Evolutionary conservation across 1,140 invertebrate genomes (phyloP).

Genomic region (Mylabris phalerata): DNA sequence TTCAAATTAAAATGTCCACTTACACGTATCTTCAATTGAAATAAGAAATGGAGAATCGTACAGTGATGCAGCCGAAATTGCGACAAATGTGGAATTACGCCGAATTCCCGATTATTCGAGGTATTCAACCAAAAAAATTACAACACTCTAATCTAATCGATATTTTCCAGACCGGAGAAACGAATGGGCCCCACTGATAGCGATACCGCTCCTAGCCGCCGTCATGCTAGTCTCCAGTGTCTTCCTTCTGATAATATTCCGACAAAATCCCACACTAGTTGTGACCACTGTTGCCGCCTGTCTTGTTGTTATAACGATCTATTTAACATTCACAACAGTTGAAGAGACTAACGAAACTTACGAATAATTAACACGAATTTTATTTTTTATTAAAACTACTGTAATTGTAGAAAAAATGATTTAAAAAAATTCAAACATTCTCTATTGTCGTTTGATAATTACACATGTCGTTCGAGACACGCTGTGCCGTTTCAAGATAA

Average conservation of each 20-base stretch:
- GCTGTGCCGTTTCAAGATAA: conserved; percentile 49
- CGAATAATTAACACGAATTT: background rate
- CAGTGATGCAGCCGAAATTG: too few relatives aligned
- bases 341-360: conserved; percentile 8
- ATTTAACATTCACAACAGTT: conserved; percentile 17
- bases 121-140: too few relatives aligned
- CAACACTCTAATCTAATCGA: too few relatives aligned
- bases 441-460: conserved; percentile 8
- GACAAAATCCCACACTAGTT: conserved; percentile 28
- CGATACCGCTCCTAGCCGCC: conserved; percentile 29
- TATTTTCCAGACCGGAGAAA: background rate
- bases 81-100: too few relatives aligned
- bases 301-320: conserved; percentile 25
- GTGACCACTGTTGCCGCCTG: conserved; percentile 28
- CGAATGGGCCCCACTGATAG: conserved; percentile 23
- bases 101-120: too few relatives aligned
- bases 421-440: conserved; percentile 3
- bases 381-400: background rate
- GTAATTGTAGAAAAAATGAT: conserved; percentile 1
- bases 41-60: too few relatives aligned
- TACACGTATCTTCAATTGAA: too few relatives aligned
- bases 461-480: conserved; percentile 50
- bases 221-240: conserved; percentile 25
- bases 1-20: too few relatives aligned
- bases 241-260: conserved; percentile 26